These are phyloP conservation scores for Cephalopterus ornatus DNA, from an alignment of 2,113 vertebrate species.

Conservation along the genomic window DNA sequence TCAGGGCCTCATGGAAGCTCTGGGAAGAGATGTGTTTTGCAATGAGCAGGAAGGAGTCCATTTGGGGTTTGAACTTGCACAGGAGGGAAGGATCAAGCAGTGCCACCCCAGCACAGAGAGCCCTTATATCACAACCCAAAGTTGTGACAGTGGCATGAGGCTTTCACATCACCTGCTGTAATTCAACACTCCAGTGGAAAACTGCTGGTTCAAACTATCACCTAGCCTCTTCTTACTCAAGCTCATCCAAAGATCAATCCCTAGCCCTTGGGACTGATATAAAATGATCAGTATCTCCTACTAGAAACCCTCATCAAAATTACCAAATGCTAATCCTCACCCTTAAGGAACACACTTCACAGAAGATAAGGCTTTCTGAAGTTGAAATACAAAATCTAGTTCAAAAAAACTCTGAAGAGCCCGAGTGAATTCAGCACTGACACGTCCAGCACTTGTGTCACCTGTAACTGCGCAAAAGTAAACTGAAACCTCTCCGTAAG, in stretches of 20 bases:
- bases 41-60: neutral
- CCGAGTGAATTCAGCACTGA: neutral
- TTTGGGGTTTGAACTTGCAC: neutral
- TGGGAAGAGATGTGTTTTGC: neutral
- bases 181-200: neutral
- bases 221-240: neutral
- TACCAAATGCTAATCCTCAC: neutral
- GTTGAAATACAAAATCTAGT: neutral
- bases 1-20: neutral
- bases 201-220: neutral
- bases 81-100: neutral
- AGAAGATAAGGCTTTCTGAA: neutral
- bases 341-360: neutral
- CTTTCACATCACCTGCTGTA: neutral
- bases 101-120: neutral
- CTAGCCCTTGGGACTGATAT: neutral
- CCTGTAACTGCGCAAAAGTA: neutral
- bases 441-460: neutral
- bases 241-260: neutral
- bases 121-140: rapidly evolving
- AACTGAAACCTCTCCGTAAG: neutral
- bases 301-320: neutral
- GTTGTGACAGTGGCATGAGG: neutral
- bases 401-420: neutral
- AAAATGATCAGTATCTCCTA: neutral